Evolutionary conservation across 2,888 invertebrate genomes (phyloP).

Genomic region (Drosophila engyochracea): DNA sequence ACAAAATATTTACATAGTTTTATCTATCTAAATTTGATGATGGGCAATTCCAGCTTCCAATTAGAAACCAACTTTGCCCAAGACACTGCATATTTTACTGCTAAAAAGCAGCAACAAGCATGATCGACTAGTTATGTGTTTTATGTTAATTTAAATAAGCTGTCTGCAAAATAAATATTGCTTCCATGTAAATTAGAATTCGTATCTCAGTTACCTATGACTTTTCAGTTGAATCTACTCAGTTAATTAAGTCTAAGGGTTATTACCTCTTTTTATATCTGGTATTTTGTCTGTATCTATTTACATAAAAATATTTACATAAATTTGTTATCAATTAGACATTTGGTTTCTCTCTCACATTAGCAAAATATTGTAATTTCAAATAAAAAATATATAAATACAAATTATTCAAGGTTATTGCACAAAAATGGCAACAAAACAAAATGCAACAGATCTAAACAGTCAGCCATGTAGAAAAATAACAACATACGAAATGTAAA

Average conservation of each 20-base stretch:
- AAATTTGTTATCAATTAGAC: background rate
- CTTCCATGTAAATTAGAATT: background rate
- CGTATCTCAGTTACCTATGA: background rate
- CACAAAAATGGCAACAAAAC: conserved; percentile 60
- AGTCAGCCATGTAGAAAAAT: conserved; percentile 40
- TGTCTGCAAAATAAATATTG: background rate
- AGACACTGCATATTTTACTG: background rate
- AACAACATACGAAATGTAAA: conserved; percentile 28
- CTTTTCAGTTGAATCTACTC: background rate
- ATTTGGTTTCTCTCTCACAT: conserved; percentile 18
- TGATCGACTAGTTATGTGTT: background rate
- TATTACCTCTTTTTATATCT: background rate
- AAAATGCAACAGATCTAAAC: conserved; percentile 33
- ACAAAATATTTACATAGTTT: conserved; percentile 29
- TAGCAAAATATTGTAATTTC: conserved; percentile 64
- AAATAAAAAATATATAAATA: conserved; percentile 33
- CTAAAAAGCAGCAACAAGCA: background rate
- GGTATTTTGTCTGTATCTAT: background rate
- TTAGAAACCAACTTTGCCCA: conserved; percentile 1
- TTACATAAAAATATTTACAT: background rate
- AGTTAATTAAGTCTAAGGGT: background rate
- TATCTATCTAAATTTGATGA: conserved; percentile 31
- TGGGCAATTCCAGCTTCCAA: conserved; percentile 15
- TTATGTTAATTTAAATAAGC: background rate
- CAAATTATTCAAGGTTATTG: conserved; percentile 61